Conservation (phyloP, 2,113 vertebrate genomes). For the Prinia subflava region DNA sequence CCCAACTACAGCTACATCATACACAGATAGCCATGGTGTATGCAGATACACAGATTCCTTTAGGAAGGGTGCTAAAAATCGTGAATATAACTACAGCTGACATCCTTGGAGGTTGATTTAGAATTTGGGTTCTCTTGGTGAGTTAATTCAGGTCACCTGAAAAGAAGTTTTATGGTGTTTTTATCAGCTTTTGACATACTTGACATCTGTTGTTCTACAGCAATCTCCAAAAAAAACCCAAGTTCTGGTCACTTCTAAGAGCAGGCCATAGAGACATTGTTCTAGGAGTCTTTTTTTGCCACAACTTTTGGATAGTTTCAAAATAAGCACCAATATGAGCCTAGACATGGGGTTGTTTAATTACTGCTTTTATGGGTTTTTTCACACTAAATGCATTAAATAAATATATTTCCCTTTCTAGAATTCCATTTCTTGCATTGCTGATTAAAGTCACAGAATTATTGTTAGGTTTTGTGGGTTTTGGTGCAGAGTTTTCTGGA, state of each 20-base stretch:
- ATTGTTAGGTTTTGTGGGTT: neutral
- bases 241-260: neutral
- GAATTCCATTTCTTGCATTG: neutral
- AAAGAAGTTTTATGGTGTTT: neutral
- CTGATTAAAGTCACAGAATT: neutral
- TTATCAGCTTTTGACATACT: neutral
- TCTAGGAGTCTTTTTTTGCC: neutral
- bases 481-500: accelerated
- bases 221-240: neutral
- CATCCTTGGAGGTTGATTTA: neutral
- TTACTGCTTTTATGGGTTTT: accelerated
- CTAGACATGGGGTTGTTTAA: accelerated
- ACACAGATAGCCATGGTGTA: neutral
- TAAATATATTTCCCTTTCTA: neutral
- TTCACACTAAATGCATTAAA: neutral
- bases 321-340: neutral
- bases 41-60: too few relatives aligned
- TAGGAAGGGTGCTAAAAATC: neutral
- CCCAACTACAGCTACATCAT: neutral
- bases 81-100: neutral
- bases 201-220: accelerated
- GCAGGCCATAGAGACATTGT: accelerated
- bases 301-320: neutral
- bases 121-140: neutral
- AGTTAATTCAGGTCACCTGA: neutral